A percentile compares a stretch with the other conserved stretches of the same genome.
Evolutionary conservation across 2,113 vertebrate genomes (phyloP).

Genomic region (Neotragus pygmaeus): DNA sequence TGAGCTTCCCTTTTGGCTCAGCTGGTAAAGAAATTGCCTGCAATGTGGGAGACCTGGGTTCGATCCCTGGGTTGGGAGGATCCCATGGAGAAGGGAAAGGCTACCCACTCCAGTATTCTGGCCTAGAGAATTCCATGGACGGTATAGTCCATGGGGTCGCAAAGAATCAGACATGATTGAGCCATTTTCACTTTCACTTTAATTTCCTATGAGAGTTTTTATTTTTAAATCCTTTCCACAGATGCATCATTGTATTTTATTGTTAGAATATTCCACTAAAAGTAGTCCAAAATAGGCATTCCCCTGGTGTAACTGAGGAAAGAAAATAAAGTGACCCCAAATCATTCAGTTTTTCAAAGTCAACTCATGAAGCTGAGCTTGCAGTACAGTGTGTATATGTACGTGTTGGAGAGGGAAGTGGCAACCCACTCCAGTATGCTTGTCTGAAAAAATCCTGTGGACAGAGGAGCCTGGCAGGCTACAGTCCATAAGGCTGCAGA

Average conservation of each 20-base stretch:
- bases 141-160: neutral
- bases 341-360: neutral
- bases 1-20: neutral
- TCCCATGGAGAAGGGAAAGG: neutral
- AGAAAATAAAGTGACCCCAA: neutral
- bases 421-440: neutral
- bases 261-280: neutral
- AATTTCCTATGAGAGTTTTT: neutral
- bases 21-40: neutral
- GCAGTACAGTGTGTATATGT: neutral
- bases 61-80: neutral
- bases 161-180: neutral
- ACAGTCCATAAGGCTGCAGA: neutral
- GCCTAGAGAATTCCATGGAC: neutral
- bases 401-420: neutral
- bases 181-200: neutral
- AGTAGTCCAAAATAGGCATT: neutral
- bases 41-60: neutral
- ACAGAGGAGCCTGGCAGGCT: neutral
- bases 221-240: neutral
- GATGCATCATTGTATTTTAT: neutral
- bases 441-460: neutral
- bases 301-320: neutral
- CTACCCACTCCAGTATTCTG: neutral
- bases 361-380: neutral